Base-by-base conservation (phyloP, 2,797 vertebrate genomes). In the Crocidura indochinensis region DNA sequence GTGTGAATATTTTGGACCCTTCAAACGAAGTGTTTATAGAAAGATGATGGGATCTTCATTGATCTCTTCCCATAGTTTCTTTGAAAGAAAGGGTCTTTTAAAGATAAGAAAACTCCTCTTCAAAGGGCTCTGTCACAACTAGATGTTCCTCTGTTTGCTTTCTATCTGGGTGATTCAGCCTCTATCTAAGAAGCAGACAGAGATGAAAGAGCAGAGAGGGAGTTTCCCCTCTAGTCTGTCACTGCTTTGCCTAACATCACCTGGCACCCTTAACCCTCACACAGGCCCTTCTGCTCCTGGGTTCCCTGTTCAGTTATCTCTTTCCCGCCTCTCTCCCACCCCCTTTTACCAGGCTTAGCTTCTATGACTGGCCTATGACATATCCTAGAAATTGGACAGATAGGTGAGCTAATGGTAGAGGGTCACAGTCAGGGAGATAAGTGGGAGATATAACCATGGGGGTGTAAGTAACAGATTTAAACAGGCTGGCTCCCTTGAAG, bases 361-460 rank as follows among this genome's bases (percentile, higher is more conserved):
- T 26, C 19, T 6, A 4, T 8, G 1, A 19, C 9, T 10, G 20
- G 74, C 51, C 9, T 46, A 38, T 29, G 29, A 49, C 46, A 38
- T 11, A 10, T 0, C 12, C 60, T 75, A 65, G 49, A 2, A 62
- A 77, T 0, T 0, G 1, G 51, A 47, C 9, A 6, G 17, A 29
- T 14, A 29, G 6, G 9, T 2, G 47, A 64, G 24, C 29, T 44
- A 3, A 22, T 8, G 22, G 26, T 0, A 12, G 47, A 29, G 24
- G 60, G 49, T 47, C 0, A 65, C 22, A 9, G 0, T 12, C 8
- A 17, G 53, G 20, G 24, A 10, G 51, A 20, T 17, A 8, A 2
- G 9, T 6, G 64, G 53, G 11, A 10, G 24, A 47, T 8, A 3
- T 38, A 44, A 8, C n/a, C 49, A 4, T 0, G 0, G 14, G 60